Conservation (phyloP, 1,140 invertebrate species). For the Colletes latitarsis region DNA sequence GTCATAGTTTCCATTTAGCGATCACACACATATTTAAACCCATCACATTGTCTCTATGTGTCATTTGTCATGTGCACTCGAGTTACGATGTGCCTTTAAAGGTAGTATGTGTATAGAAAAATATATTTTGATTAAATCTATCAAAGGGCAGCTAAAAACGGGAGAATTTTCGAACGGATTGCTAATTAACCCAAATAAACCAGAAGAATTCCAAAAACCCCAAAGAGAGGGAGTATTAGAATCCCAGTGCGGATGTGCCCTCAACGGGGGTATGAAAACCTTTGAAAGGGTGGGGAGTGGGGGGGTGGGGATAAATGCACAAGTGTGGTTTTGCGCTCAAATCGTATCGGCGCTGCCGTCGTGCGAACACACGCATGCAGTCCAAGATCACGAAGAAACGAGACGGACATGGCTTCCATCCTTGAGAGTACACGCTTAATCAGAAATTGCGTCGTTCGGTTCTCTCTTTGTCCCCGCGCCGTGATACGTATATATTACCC, state of each 20-base stretch:
- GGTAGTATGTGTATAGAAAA: too few species aligned
- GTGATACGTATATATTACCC: slow-evolving; percentile 11
- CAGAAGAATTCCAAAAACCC: background rate
- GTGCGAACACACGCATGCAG: slow-evolving; percentile 39
- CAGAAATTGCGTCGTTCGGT: slow-evolving; percentile 56
- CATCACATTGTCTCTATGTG: too few species aligned
- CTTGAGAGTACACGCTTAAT: slow-evolving; percentile 58
- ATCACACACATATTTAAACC: too few species aligned
- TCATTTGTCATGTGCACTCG: too few species aligned
- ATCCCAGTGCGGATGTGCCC: slow-evolving; percentile 35
- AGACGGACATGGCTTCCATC: slow-evolving; percentile 60
- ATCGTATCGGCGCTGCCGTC: slow-evolving; percentile 56
- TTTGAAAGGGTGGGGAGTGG: background rate
- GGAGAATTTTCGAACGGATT: too few species aligned
- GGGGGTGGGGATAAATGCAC: slow-evolving; percentile 39
- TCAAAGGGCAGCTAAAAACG: too few species aligned
- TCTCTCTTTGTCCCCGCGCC: slow-evolving; percentile 44
- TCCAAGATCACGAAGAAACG: slow-evolving; percentile 43
- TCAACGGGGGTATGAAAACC: slow-evolving; percentile 40
- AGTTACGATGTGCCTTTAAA: too few species aligned
- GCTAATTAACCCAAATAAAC: too few species aligned
- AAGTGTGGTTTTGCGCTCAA: slow-evolving; percentile 56
- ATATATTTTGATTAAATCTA: too few species aligned
- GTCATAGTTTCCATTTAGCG: too few species aligned
- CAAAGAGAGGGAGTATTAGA: slow-evolving; percentile 34